Conservation (phyloP, 2,113 vertebrate species). For the Gavia stellata region DNA sequence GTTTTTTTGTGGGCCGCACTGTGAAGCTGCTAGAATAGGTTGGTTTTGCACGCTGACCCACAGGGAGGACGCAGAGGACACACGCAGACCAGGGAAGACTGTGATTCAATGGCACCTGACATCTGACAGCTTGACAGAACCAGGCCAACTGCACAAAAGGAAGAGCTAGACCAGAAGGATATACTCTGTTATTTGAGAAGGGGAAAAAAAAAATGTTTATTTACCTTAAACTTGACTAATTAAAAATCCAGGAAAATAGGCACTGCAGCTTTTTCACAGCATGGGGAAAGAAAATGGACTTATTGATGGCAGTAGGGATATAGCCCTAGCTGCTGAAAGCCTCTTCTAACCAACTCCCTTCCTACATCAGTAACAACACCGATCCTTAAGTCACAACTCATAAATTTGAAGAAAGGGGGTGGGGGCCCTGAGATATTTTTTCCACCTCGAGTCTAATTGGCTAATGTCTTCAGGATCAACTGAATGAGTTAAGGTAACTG, state of each 20-base stretch:
- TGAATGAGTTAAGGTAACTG: not conserved
- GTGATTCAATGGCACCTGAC: not conserved
- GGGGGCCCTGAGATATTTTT: not conserved
- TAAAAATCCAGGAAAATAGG: not conserved
- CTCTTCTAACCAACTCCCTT: not conserved
- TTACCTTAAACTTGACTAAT: not conserved
- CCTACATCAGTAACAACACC: not conserved
- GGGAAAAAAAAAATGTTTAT: not conserved
- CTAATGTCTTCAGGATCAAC: not conserved
- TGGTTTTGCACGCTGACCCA: not conserved
- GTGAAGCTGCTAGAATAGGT: not conserved
- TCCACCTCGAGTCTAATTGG: not conserved
- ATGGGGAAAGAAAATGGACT: not conserved
- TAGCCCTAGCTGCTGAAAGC: not conserved
- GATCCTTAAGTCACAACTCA: not conserved
- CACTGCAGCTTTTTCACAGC: not conserved
- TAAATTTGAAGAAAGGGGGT: not conserved
- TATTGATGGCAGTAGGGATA: fast-evolving
- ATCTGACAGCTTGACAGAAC: not conserved
- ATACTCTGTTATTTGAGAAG: not conserved
- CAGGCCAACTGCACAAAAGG: not conserved
- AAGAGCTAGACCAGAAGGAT: not conserved
- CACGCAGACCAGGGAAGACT: not conserved
- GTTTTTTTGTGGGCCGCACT: not conserved
- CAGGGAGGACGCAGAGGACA: not conserved